Evolutionary conservation across 23 tunicate species (phyloP).

Genomic region (Oikopleura albicans): DNA sequence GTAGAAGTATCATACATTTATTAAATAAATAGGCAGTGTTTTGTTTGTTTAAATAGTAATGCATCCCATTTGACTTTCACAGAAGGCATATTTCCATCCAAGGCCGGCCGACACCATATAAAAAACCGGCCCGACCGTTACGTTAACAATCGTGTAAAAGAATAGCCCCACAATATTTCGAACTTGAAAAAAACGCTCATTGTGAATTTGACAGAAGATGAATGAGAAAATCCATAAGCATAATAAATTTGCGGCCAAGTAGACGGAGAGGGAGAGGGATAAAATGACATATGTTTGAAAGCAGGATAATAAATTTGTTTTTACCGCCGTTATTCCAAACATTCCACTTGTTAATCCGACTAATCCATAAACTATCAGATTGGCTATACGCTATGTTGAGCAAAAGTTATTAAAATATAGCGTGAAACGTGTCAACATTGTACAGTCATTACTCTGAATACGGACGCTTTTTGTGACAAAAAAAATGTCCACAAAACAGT

Average conservation of each 20-base stretch:
- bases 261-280: background rate
- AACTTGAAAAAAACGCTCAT: background rate
- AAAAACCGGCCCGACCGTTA: background rate
- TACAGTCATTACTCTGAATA: too few species aligned
- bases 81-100: conserved; percentile 7
- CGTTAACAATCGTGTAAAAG: background rate
- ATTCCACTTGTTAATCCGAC: background rate
- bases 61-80: background rate
- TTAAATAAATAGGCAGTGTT: too few species aligned
- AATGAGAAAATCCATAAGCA: background rate
- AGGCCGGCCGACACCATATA: background rate
- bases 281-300: background rate
- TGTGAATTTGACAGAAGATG: background rate
- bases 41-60: too few species aligned
- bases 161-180: background rate
- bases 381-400: too few species aligned
- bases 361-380: conserved; percentile 5
- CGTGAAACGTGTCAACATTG: too few species aligned
- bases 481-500: too few species aligned
- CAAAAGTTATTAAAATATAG: background rate
- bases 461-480: too few species aligned
- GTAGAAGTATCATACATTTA: too few species aligned
- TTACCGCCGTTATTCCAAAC: background rate
- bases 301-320: background rate
- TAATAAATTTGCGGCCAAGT: background rate